A percentile compares a stretch with the other conserved stretches of the same genome.
phyloP scores from a whole-genome alignment of 2,888 invertebrate species.

The Therioaphis trifolii region DNA sequence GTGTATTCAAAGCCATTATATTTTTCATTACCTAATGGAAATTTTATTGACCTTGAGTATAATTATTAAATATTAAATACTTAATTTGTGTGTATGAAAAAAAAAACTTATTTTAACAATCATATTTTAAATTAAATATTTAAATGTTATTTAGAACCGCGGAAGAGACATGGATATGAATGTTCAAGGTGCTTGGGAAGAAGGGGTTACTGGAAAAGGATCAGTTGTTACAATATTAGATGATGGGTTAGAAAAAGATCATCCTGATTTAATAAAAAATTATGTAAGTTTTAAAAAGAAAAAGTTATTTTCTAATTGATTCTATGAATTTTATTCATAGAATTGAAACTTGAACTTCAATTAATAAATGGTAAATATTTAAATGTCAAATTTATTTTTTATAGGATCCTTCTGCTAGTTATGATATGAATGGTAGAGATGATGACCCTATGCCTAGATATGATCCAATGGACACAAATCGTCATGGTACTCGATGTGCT shows the following conservation, averaged over 20 bases:
- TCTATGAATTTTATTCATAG: neutral
- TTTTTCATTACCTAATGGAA: too few species aligned
- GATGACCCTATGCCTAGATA: slow-evolving; percentile 97
- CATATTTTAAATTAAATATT: slow-evolving; percentile 6
- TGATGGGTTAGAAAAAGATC: slow-evolving; percentile 95
- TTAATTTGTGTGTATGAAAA: too few species aligned
- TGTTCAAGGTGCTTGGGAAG: slow-evolving; percentile 93
- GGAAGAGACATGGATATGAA: slow-evolving; percentile 96
- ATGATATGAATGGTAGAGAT: slow-evolving; percentile 96
- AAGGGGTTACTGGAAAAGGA: slow-evolving; percentile 92
- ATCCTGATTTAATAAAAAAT: slow-evolving; percentile 90
- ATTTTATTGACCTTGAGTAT: too few species aligned
- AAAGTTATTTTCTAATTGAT: neutral
- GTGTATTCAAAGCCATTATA: too few species aligned
- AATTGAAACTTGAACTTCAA: too few species aligned
- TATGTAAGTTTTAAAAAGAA: slow-evolving; percentile 79
- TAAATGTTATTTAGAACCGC: slow-evolving; percentile 75
- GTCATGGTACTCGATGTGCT: slow-evolving; percentile 94
- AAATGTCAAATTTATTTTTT: slow-evolving; percentile 64
- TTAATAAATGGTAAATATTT: neutral
- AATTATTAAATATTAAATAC: too few species aligned
- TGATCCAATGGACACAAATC: slow-evolving; percentile 95
- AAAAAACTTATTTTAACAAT: neutral
- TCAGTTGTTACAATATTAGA: slow-evolving; percentile 97
- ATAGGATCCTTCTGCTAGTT: slow-evolving; percentile 94